A percentile compares a stretch with the other conserved stretches of the same genome.
These are phyloP conservation scores for Isoperla grammatica DNA, from an alignment of 2,888 invertebrate genomes.

Conservation along the genomic window DNA sequence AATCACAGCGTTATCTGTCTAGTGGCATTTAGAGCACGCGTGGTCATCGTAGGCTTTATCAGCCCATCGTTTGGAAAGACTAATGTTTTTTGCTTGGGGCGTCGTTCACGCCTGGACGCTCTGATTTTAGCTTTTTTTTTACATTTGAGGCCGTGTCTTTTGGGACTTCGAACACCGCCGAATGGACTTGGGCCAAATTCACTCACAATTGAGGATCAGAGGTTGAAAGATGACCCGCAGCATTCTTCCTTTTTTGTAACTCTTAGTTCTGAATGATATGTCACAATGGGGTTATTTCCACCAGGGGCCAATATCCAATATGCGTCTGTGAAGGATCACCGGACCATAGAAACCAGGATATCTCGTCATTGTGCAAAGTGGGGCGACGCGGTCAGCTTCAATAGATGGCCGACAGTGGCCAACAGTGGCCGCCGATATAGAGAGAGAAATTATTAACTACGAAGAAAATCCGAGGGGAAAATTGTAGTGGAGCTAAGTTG, in stretches of 20 bases:
- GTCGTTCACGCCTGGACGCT: neutral
- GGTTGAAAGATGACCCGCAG: slow-evolving; percentile 15
- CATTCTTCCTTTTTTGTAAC: slow-evolving; percentile 7
- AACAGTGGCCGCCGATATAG: no score
- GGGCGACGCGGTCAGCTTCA: no score
- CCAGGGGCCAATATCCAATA: slow-evolving; percentile 15
- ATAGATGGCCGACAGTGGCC: no score
- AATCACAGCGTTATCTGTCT: no score
- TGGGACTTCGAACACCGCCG: slow-evolving; percentile 3
- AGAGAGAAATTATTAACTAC: no score
- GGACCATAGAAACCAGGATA: slow-evolving; percentile 13
- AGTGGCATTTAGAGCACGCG: no score
- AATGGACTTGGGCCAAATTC: slow-evolving; percentile 16
- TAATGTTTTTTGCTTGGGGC: slow-evolving; percentile 3
- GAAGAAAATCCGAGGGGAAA: no score
- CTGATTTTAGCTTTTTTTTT: slow-evolving; percentile 10
- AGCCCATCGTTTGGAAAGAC: no score
- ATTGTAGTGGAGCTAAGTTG: no score
- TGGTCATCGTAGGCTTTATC: no score
- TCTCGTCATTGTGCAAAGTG: neutral
- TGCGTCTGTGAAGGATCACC: slow-evolving; percentile 11
- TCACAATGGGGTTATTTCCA: slow-evolving; percentile 19
- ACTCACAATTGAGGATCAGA: slow-evolving; percentile 16
- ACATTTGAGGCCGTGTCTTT: slow-evolving; percentile 9
- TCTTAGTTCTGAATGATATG: slow-evolving; percentile 15